Evolutionary conservation across 2,888 invertebrate genomes (phyloP).

Genomic region (Folsomia candida): DNA sequence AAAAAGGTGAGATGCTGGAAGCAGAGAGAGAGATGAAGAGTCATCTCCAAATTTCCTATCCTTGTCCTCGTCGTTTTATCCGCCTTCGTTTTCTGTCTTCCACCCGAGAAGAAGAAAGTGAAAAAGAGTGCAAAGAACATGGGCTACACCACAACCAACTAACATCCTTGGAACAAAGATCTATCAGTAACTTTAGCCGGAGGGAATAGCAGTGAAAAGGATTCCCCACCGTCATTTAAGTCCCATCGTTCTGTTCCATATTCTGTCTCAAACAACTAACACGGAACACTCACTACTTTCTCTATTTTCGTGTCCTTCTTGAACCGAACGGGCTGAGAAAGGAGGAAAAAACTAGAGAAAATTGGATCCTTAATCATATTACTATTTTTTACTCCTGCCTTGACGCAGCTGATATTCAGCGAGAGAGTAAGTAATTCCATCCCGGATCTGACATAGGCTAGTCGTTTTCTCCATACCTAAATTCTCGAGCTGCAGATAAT

Average conservation of each 20-base stretch:
- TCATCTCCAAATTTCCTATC: not conserved
- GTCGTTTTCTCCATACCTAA: not conserved
- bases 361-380: constrained; percentile 19
- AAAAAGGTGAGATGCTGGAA: too few species aligned
- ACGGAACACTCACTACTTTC: not conserved
- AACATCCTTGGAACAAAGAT: not conserved
- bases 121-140: too few species aligned
- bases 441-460: not conserved
- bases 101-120: too few species aligned
- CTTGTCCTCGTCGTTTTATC: too few species aligned
- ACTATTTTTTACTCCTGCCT: constrained; percentile 5
- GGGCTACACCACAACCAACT: too few species aligned
- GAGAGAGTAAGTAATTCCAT: not conserved
- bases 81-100: too few species aligned
- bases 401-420: not conserved
- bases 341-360: constrained; percentile 4
- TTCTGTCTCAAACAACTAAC: not conserved
- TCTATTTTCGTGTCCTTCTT: not conserved
- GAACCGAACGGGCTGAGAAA: not conserved
- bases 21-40: too few species aligned
- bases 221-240: constrained; percentile 11
- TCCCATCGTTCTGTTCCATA: not conserved
- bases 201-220: not conserved
- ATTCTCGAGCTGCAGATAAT: not conserved
- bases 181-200: not conserved